Evolutionary conservation across 2,888 invertebrate species (phyloP), one percentile per base, ranked within the genome.

Genomic region (Fragum sueziense): DNA sequence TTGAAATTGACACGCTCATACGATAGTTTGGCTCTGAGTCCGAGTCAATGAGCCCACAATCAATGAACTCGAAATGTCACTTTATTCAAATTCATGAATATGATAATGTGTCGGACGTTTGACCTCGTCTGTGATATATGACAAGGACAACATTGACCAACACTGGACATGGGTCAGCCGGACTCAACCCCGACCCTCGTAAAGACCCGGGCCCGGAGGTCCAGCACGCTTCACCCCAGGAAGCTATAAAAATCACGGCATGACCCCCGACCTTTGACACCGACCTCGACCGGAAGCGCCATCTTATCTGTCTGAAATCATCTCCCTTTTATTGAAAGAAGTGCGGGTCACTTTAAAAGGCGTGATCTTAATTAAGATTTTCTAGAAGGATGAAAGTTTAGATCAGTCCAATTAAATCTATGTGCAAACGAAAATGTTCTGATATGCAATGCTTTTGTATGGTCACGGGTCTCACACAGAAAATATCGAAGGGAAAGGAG

Each of bases 151-250:
- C 61, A 33, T 33, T 61, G 61, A 33, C 31, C 61, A 61, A 61
- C 61, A 33, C 61, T 61, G 61, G 61, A 61, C 61, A 31, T n/a
- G 14, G 61, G 29, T 33, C n/a, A 33, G 9, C 61, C 17, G 20
- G 14, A 33, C 20, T 33, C n/a, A 33, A n/a, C 61, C 17, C 25
- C n/a, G 61, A 11, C 31, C 20, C 14, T 61, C 33, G 14, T 1
- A 33, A 31, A 61, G 61, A 61, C 33, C 57, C 33, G 20, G 61
- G n/a, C n/a, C 1, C 14, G 61, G 33, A 33, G 61, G 33, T 61
- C 61, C 33, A 61, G 33, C 61, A 61, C 61, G 61, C 61, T 31
- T 61, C 20, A 61, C 61, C 61, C 61, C 61, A 61, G 61, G 61
- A 61, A 61, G 33, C 61, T 33, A 61, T 61, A 61, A 61, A 61